Percentiles rank a stretch among this genome's conserved stretches.
Evolutionary conservation across 1,140 invertebrate species (phyloP).

Genomic region (Ips nitidus): DNA sequence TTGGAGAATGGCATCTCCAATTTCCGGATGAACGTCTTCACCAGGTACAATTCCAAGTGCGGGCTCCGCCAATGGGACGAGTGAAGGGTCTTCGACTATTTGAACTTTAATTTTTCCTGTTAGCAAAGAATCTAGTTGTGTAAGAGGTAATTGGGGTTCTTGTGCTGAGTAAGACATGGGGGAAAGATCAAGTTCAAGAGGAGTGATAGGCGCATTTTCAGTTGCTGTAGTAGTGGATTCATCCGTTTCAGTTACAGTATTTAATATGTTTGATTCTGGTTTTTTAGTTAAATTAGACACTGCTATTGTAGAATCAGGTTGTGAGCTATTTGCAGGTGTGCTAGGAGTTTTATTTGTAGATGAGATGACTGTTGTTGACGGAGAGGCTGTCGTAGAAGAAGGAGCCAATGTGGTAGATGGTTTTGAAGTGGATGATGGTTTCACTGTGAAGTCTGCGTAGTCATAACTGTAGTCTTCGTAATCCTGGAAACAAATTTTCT

Average conservation of each 20-base stretch:
- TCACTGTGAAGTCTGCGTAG: constrained; percentile 62
- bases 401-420: constrained; percentile 19
- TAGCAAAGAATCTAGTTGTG: constrained; percentile 8
- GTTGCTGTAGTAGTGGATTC: constrained; percentile 12
- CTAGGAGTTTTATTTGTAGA: no score
- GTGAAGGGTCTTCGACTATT: constrained; percentile 32
- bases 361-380: constrained; percentile 16
- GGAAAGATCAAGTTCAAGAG: neutral
- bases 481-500: neutral
- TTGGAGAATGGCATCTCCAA: constrained; percentile 8
- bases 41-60: constrained; percentile 29
- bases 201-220: constrained; percentile 1
- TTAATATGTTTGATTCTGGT: no score
- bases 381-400: constrained; percentile 30
- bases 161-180: no score
- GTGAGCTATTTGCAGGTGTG: no score
- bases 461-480: constrained; percentile 59
- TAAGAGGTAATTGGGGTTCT: neutral
- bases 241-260: neutral
- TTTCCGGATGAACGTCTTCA: constrained; percentile 28
- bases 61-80: neutral
- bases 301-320: no score
- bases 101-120: constrained; percentile 44
- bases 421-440: constrained; percentile 55
- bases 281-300: no score